Evolutionary conservation across 2,888 invertebrate species (phyloP).

Genomic region (Catotricha subobsoleta): DNA sequence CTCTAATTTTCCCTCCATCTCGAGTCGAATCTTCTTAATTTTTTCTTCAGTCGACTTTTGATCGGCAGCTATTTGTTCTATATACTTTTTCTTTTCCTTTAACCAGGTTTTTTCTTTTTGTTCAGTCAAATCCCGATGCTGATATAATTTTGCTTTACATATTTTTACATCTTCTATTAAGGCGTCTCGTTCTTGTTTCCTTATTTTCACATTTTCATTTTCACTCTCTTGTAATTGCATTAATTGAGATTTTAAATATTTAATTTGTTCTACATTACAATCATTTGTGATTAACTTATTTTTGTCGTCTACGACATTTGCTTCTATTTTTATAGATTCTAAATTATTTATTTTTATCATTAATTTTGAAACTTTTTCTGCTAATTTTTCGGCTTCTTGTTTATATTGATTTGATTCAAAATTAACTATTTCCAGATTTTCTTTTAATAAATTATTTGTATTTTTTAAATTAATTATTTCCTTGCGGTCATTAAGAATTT

Average conservation of each 20-base stretch:
- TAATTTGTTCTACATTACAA: too few relatives aligned
- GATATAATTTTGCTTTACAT: slow-evolving; percentile 23
- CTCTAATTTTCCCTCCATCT: slow-evolving; percentile 57
- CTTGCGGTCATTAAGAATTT: neutral
- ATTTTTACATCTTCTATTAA: slow-evolving; percentile 19
- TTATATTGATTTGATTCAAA: neutral
- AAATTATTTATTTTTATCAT: too few relatives aligned
- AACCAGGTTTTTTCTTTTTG: slow-evolving; percentile 14
- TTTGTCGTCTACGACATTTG: neutral
- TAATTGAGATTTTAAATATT: neutral
- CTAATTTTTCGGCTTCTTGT: neutral
- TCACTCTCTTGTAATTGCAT: neutral
- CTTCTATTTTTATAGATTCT: neutral
- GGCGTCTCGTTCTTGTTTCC: neutral
- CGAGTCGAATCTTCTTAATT: slow-evolving; percentile 29
- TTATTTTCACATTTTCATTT: neutral
- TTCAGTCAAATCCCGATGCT: slow-evolving; percentile 14
- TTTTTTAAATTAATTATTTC: neutral
- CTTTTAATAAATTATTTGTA: neutral
- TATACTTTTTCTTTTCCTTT: slow-evolving; percentile 18
- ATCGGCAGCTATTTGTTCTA: slow-evolving; percentile 13
- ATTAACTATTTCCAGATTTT: neutral
- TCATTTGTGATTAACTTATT: too few relatives aligned
- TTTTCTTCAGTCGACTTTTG: slow-evolving; percentile 17
- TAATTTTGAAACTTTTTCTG: too few relatives aligned